Base-by-base conservation (phyloP, 2,888 invertebrate genomes). In the Galerucella calmariensis region DNA sequence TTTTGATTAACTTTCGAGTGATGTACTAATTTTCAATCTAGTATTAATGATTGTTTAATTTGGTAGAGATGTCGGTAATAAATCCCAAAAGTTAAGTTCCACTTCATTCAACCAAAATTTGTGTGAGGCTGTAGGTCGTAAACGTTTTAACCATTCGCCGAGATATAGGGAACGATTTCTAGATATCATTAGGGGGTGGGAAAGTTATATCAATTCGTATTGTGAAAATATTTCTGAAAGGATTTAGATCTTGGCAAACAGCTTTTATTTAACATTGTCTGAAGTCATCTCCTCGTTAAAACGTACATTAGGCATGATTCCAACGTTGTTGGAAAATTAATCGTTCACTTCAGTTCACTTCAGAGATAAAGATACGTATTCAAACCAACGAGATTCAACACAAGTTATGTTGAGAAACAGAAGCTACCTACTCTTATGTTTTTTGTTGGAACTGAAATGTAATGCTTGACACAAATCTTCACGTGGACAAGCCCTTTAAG, bases 131-230 rank as follows among this genome's bases (percentile, higher is more conserved):
- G 35, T 63, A 48, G 20, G 59, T 63, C 63, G 66, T 72, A 65
- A 75, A 72, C 68, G 68, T 67, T 75, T 14, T 35, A 68, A 72
- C 48, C 65, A 75, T 63, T 71, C 68, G 59, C 68, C n/a, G 41
- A 24, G 24, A 48, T 63, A 69, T 63, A 75, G 46, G 35, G 51
- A 73, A 59, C 46, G 63, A 44, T 62, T 62, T 72, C 56, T 65
- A 68, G 68, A 65, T 46, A 68, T 69, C 59, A 27, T 56, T 44
- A 75, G 59, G 59, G 59, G 65, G 72, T 48, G 71, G 67, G 53
- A 71, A 71, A 72, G 68, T 74, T 72, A 76, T 72, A 70, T 61
- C 65, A 67, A 53, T n/a, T 69, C 66, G 67, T 67, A 65, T 71
- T 62, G 73, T 76, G 70, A 68, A 48, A 66, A 27, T 71, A 69